Conservation (phyloP, 2,797 vertebrate species). For the Melanotaenia parkinsoni region DNA sequence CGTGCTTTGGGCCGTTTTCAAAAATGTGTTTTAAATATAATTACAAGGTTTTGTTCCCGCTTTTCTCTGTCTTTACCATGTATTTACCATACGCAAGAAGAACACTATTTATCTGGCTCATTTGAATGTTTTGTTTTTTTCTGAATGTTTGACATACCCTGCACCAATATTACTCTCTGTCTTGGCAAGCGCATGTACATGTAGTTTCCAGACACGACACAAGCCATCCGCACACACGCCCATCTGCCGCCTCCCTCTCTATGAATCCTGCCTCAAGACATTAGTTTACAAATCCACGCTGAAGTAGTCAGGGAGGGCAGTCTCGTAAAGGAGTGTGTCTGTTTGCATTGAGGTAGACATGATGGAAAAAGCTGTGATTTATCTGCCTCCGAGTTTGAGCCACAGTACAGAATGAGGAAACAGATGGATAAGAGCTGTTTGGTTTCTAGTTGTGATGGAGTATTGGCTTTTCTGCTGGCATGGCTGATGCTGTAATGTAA, state of each 20-base stretch:
- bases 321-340: slow-evolving; percentile 65
- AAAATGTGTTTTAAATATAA: not conserved
- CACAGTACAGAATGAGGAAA: slow-evolving; percentile 66
- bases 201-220: slow-evolving; percentile 67
- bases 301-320: slow-evolving; percentile 55
- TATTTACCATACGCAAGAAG: slow-evolving; percentile 7
- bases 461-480: slow-evolving; percentile 56
- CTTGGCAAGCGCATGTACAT: slow-evolving; percentile 52
- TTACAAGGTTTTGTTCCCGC: not conserved
- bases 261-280: slow-evolving; percentile 69
- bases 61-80: not conserved
- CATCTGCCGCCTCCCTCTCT: slow-evolving; percentile 58
- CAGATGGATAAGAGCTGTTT: slow-evolving; percentile 65
- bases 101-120: slow-evolving; percentile 24
- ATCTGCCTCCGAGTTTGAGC: slow-evolving; percentile 47
- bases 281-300: slow-evolving; percentile 67
- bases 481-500: slow-evolving; percentile 43
- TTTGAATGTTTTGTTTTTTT: slow-evolving; percentile 39
- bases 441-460: slow-evolving; percentile 61
- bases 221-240: slow-evolving; percentile 58
- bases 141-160: slow-evolving; percentile 58
- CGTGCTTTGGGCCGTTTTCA: not conserved
- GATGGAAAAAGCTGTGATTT: slow-evolving; percentile 72
- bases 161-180: slow-evolving; percentile 58
- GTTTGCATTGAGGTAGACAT: slow-evolving; percentile 72